Percentiles rank a stretch among this genome's conserved stretches.
These are phyloP conservation scores for Dendrolimus houi DNA, from an alignment of 2,888 invertebrate genomes.

Conservation along the genomic window DNA sequence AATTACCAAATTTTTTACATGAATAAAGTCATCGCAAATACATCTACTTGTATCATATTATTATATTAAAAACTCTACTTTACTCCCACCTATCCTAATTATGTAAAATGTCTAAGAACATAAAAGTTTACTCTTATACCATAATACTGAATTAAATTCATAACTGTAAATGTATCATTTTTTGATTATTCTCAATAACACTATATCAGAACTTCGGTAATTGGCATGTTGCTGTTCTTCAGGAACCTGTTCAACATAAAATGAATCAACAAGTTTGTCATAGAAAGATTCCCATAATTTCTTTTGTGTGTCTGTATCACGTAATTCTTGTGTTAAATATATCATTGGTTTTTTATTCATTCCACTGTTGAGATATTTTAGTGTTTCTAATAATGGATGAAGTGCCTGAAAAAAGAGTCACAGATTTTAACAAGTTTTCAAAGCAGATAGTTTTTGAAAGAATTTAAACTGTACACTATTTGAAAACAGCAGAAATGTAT, in stretches of 20 bases:
- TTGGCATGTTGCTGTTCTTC: conserved; percentile 76
- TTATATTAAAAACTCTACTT: too few relatives aligned
- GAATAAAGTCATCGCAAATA: too few relatives aligned
- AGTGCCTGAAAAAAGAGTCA: conserved; percentile 61
- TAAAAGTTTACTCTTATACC: background rate
- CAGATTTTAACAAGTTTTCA: background rate
- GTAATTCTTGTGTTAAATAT: conserved; percentile 81
- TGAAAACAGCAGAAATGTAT: too few relatives aligned
- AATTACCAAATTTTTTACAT: too few relatives aligned
- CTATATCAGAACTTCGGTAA: conserved; percentile 79
- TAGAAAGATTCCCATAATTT: conserved; percentile 52
- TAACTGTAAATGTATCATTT: conserved; percentile 28
- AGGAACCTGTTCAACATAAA: conserved; percentile 68
- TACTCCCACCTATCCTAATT: too few relatives aligned
- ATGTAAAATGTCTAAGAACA: too few relatives aligned
- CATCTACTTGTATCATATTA: too few relatives aligned
- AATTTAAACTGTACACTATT: too few relatives aligned
- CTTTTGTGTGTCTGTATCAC: conserved; percentile 76
- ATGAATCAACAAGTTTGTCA: conserved; percentile 42
- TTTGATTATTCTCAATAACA: conserved; percentile 64
- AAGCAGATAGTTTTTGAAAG: background rate
- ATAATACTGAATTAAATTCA: background rate
- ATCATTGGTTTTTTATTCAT: conserved; percentile 69
- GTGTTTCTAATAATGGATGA: conserved; percentile 76
- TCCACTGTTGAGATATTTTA: conserved; percentile 56